A percentile compares a stretch with the other conserved stretches of the same genome.
phyloP scores from a whole-genome alignment of 92 coral and sea anemone species.

The Paragorgia papillata region DNA sequence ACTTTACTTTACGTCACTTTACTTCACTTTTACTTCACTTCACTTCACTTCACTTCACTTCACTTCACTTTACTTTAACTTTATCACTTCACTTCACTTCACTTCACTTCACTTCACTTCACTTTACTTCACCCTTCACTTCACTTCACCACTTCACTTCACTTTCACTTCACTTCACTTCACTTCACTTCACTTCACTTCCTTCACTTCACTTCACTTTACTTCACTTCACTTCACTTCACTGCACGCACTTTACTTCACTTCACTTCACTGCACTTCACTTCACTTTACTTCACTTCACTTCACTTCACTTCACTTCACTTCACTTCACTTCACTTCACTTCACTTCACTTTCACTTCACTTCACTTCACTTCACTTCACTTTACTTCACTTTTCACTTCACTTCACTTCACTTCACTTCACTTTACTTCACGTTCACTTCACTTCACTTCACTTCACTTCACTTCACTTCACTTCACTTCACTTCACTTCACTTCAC shows the following conservation, averaged over 20 bases:
- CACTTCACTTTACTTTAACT: neutral
- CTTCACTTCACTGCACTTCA: too few relatives aligned
- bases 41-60: neutral
- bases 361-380: constrained; percentile 27
- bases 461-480: too few relatives aligned
- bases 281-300: too few relatives aligned
- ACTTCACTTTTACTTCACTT: neutral
- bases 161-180: neutral
- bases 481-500: too few relatives aligned
- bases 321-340: constrained; percentile 9
- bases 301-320: constrained; percentile 15
- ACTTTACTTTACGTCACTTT: constrained; percentile 7
- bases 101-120: constrained; percentile 20
- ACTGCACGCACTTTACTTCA: too few relatives aligned
- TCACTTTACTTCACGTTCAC: constrained; percentile 11
- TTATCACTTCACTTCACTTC: neutral
- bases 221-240: too few relatives aligned
- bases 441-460: constrained; percentile 24
- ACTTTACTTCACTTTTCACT: constrained; percentile 29
- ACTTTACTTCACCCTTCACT: constrained; percentile 17
- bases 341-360: constrained; percentile 27
- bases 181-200: neutral
- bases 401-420: constrained; percentile 26
- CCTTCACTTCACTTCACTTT: too few relatives aligned
- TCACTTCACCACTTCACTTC: constrained; percentile 7